Evolutionary conservation across 2,888 invertebrate species (phyloP).

Genomic region (Heliconius erato): DNA sequence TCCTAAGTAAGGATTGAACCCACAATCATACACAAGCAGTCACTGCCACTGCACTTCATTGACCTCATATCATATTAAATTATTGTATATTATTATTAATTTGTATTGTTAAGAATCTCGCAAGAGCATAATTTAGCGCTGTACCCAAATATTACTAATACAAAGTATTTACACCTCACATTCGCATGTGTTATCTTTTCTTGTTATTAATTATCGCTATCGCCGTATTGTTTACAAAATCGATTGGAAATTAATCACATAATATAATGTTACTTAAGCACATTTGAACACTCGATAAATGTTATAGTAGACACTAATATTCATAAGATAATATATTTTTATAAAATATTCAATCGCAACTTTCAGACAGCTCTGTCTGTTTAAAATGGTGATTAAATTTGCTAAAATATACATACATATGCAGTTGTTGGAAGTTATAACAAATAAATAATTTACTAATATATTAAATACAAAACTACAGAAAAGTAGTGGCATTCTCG

Average conservation of each 20-base stretch:
- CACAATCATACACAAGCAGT: neutral
- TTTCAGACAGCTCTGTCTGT: neutral
- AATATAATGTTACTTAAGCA: neutral
- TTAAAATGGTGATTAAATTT: neutral
- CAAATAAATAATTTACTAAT: neutral
- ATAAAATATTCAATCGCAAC: neutral
- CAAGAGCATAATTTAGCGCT: neutral
- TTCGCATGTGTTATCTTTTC: neutral
- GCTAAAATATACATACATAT: neutral
- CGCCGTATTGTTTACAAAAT: conserved; percentile 8
- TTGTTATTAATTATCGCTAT: neutral
- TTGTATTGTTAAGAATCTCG: neutral
- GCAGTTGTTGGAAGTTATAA: neutral
- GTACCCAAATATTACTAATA: neutral
- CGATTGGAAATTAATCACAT: conserved; percentile 7
- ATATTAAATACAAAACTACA: neutral
- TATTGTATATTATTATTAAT: neutral
- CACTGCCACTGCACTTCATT: neutral
- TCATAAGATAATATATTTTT: neutral
- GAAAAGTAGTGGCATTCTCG: neutral
- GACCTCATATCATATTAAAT: neutral
- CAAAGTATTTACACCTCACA: neutral
- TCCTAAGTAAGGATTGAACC: neutral
- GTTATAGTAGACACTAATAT: neutral
- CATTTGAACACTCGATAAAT: neutral